These are phyloP conservation scores for Carposina sasakii DNA, from an alignment of 1,140 invertebrate species.

Conservation along the genomic window DNA sequence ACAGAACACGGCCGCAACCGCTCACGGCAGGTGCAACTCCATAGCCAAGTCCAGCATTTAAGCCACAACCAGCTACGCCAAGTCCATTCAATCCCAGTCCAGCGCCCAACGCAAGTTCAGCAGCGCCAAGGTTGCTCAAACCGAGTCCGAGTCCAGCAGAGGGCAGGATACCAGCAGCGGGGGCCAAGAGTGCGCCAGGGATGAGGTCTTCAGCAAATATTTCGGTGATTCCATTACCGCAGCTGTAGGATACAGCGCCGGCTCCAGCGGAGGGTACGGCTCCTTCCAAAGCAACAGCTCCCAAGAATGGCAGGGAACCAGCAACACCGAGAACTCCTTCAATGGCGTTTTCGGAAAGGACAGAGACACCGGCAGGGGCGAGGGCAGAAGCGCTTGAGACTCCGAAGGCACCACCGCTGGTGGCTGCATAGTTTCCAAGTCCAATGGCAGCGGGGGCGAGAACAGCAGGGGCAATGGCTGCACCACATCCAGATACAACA, in stretches of 20 bases:
- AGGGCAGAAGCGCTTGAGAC: slow-evolving; percentile 28
- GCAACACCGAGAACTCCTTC: slow-evolving; percentile 30
- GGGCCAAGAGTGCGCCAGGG: background rate
- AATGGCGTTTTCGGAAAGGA: slow-evolving; percentile 33
- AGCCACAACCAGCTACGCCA: too few relatives aligned
- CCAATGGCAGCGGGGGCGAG: too few relatives aligned
- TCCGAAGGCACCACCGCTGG: slow-evolving; percentile 16
- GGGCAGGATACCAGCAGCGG: slow-evolving; percentile 4
- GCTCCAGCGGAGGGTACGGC: slow-evolving; percentile 23
- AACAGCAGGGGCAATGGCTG: background rate
- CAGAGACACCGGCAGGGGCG: slow-evolving; percentile 27
- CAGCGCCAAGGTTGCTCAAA: too few relatives aligned
- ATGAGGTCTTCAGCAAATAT: slow-evolving; percentile 15
- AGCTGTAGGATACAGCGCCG: slow-evolving; percentile 18
- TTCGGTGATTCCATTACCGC: slow-evolving; percentile 23
- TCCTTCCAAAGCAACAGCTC: slow-evolving; percentile 34
- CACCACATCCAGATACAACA: background rate
- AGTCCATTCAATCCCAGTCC: too few relatives aligned
- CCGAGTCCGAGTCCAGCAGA: too few relatives aligned
- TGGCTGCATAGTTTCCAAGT: background rate
- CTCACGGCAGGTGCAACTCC: too few relatives aligned
- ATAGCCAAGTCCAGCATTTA: too few relatives aligned
- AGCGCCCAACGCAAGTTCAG: too few relatives aligned
- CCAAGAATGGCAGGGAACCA: slow-evolving; percentile 36
- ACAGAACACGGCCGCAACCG: too few relatives aligned